A percentile compares a stretch with the other conserved stretches of the same genome.
Conservation (phyloP, 2,113 vertebrate genomes). For the Leptocoma aspasia region DNA sequence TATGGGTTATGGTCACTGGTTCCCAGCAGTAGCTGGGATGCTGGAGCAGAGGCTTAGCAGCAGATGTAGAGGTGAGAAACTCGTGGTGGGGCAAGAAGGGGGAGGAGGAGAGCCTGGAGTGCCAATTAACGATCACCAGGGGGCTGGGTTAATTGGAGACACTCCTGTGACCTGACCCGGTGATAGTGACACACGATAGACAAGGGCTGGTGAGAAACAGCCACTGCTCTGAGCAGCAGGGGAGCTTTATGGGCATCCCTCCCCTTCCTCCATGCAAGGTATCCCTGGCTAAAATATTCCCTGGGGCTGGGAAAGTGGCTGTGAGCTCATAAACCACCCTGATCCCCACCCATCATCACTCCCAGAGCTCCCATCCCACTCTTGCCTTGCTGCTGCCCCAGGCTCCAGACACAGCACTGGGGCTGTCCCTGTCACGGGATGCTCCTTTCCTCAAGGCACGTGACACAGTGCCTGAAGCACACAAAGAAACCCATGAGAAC, state of each 20-base stretch:
- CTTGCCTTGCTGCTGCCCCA: rapidly evolving
- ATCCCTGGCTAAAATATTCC: neutral
- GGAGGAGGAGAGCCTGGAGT: neutral
- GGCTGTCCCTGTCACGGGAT: neutral
- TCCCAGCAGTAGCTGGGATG: neutral
- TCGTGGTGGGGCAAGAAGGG: neutral
- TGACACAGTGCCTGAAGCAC: neutral
- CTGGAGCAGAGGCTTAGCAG: neutral
- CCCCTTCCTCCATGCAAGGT: neutral
- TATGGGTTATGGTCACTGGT: neutral
- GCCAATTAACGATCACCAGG: neutral
- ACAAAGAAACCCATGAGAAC: neutral
- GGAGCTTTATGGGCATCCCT: neutral
- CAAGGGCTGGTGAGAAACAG: neutral
- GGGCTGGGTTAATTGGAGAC: neutral
- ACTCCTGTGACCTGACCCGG: neutral
- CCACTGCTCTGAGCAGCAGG: neutral
- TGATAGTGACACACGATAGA: neutral
- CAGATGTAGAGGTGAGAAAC: neutral
- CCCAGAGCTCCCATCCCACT: neutral
- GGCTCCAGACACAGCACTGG: neutral
- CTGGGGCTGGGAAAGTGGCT: neutral
- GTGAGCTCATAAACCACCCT: neutral
- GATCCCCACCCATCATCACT: neutral
- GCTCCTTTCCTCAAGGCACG: neutral